Evolutionary conservation across 2,797 vertebrate genomes (phyloP).

Genomic region (Anomalospiza imberbis): DNA sequence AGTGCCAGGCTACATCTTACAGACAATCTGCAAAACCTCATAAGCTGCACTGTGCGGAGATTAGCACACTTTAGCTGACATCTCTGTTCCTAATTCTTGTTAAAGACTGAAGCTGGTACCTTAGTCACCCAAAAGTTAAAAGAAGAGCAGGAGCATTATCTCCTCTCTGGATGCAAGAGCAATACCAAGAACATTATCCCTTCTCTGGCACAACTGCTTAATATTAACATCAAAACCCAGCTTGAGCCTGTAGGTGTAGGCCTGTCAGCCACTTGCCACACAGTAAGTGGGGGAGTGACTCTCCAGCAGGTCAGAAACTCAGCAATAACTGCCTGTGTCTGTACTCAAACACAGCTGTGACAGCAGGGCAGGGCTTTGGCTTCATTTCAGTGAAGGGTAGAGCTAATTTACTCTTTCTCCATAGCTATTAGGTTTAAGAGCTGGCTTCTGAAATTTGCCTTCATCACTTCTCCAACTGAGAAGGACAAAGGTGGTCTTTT

Average conservation of each 20-base stretch:
- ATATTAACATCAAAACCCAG: background rate
- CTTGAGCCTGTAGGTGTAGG: background rate
- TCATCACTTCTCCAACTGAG: background rate
- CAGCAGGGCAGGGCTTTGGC: background rate
- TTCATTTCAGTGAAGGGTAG: background rate
- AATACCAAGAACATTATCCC: background rate
- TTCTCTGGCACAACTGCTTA: background rate
- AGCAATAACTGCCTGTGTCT: background rate
- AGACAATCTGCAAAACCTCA: background rate
- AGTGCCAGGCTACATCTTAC: background rate
- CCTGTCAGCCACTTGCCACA: background rate
- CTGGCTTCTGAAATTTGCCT: constrained; percentile 1
- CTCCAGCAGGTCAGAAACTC: background rate
- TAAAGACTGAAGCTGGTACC: background rate
- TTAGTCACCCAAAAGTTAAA: background rate
- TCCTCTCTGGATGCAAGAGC: background rate
- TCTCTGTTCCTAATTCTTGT: background rate
- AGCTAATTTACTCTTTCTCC: background rate
- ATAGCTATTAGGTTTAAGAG: background rate
- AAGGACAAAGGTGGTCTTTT: background rate
- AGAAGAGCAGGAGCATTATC: background rate
- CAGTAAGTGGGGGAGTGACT: background rate
- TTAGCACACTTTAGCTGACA: background rate
- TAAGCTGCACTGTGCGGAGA: background rate
- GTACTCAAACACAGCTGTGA: background rate